Base-by-base conservation (phyloP, 2,888 invertebrate species). In the Arge pagana region DNA sequence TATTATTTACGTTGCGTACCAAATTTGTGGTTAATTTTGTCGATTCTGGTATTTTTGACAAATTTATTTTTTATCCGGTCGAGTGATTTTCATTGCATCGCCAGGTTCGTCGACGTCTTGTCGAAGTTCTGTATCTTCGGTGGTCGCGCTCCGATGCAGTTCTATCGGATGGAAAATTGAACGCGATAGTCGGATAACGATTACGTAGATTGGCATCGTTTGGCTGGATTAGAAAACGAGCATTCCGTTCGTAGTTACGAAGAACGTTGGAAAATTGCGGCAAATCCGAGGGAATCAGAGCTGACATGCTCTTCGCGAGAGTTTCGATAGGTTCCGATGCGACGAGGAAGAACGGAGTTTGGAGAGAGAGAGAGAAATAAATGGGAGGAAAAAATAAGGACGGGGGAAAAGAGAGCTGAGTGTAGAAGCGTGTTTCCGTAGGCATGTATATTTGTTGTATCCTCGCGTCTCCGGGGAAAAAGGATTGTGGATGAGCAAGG, bases 401-500 rank as follows among this genome's bases (percentile, higher is more conserved):
- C n/a, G n/a, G 53, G 39, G 42, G 21, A 31, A 50, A 30, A 26
- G 15, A 19, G 28, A 37, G 23, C 19, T 4, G 30, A 8, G 4
- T 36, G 21, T 8, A 42, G 42, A 53, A 28, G 19, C 18, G 19
- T 18, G n/a, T 8, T 15, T 8, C 7, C 8, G 33, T 37, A 61
- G 64, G 64, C 60, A 62, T 62, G 60, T 57, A 57, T 54, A 30
- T 13, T 28, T 19, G 18, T 23, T 18, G 16, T 33, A 11, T 36
- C 4, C 40, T 42, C 28, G 23, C 40, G 52, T n/a, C n/a, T n/a
- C n/a, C n/a, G n/a, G n/a, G n/a, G n/a, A n/a, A n/a, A n/a, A n/a
- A n/a, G n/a, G n/a, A n/a, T n/a, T n/a, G n/a, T n/a, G n/a, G n/a
- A n/a, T n/a, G n/a, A n/a, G n/a, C n/a, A n/a, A n/a, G n/a, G n/a